These are phyloP conservation scores for Mareca penelope DNA, from an alignment of 2,797 vertebrate species.

Conservation along the genomic window DNA sequence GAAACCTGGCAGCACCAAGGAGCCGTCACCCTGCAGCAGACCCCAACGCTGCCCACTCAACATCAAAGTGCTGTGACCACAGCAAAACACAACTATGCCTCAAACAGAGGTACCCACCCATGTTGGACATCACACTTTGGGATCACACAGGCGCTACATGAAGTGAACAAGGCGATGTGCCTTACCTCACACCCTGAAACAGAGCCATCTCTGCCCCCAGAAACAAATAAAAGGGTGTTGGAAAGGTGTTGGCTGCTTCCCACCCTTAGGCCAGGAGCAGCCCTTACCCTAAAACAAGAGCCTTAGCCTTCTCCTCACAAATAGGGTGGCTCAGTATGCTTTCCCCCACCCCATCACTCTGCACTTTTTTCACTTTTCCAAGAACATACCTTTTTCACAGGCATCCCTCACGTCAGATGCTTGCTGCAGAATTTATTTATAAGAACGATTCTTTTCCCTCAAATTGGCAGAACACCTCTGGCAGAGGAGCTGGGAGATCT, in stretches of 20 bases:
- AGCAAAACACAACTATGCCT: not conserved
- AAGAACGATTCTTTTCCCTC: not conserved
- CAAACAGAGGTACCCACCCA: not conserved
- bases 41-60: accelerated
- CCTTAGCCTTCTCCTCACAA: not conserved
- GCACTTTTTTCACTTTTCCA: not conserved
- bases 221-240: not conserved
- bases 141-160: accelerated
- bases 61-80: accelerated
- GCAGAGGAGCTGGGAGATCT: not conserved
- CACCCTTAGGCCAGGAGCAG: not conserved
- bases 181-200: not conserved
- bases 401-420: not conserved
- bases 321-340: not conserved
- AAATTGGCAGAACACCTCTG: not conserved
- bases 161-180: not conserved
- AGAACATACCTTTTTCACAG: not conserved
- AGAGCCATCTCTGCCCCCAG: not conserved
- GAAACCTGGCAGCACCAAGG: not conserved
- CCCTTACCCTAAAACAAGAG: not conserved
- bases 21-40: not conserved
- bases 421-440: not conserved
- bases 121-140: accelerated
- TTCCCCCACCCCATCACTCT: not conserved
- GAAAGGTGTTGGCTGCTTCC: not conserved